These are phyloP conservation scores for Lampris megalopsis DNA, from an alignment of 2,113 vertebrate species.

Conservation along the genomic window DNA sequence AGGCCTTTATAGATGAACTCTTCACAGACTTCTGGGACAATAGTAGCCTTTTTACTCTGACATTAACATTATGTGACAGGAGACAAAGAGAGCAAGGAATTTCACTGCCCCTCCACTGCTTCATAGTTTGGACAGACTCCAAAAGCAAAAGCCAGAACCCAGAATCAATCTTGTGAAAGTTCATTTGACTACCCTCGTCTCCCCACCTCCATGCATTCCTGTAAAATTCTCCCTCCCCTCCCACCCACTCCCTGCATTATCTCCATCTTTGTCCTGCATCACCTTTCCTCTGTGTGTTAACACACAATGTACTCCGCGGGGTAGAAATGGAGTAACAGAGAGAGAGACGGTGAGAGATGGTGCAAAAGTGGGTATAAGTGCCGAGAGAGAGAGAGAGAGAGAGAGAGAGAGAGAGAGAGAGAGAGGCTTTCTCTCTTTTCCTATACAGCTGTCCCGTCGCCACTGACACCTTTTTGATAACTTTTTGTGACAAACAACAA, in stretches of 20 bases:
- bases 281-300: neutral
- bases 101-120: neutral
- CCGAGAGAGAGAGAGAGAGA: neutral
- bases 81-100: neutral
- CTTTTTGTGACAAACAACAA: constrained; percentile 45
- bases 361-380: too few species aligned
- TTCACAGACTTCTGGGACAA: neutral
- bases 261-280: neutral
- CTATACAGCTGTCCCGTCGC: constrained; percentile 35
- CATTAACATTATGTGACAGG: constrained; percentile 1
- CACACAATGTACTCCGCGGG: neutral
- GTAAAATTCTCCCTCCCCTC: neutral
- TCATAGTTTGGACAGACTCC: neutral
- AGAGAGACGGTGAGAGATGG: neutral
- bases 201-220: neutral
- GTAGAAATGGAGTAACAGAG: neutral
- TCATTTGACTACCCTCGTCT: neutral
- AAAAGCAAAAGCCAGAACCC: neutral
- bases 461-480: constrained; percentile 47
- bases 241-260: neutral
- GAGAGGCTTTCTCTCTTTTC: constrained; percentile 14
- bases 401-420: neutral
- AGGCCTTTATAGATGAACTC: neutral
- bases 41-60: neutral
- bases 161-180: neutral